Conservation (phyloP, 2,888 invertebrate genomes). For the Miltochrista miniata region DNA sequence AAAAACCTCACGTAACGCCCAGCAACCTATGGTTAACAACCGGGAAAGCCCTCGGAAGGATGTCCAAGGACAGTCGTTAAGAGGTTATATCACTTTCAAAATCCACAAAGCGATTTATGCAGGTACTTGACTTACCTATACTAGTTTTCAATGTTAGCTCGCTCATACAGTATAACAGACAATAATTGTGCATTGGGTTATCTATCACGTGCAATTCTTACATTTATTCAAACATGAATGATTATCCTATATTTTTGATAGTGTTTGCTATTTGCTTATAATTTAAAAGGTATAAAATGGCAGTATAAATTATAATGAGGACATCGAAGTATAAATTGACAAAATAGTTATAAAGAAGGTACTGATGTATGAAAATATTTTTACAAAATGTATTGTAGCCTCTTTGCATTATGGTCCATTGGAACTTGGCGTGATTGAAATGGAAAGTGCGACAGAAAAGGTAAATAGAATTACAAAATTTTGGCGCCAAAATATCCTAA, state of each 20-base stretch:
- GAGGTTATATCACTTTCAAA: too few species aligned
- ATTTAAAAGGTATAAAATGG: constrained; percentile 43
- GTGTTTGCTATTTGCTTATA: constrained; percentile 26
- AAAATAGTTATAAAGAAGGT: constrained; percentile 1
- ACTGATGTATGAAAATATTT: neutral
- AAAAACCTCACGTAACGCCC: too few species aligned
- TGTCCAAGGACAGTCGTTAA: too few species aligned
- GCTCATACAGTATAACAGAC: constrained; percentile 8
- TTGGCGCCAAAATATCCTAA: neutral
- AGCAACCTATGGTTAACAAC: too few species aligned
- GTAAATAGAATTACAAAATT: constrained; percentile 1
- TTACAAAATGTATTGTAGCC: neutral
- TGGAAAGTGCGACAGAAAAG: neutral
- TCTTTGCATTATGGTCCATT: neutral
- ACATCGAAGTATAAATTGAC: constrained; percentile 14
- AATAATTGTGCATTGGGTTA: constrained; percentile 26
- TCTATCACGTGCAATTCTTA: constrained; percentile 36
- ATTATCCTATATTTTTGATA: constrained; percentile 30
- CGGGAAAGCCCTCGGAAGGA: too few species aligned
- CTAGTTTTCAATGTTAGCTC: constrained; percentile 13
- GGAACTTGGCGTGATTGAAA: too few species aligned
- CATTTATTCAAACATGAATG: constrained; percentile 31
- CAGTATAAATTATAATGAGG: constrained; percentile 42
- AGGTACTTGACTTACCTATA: neutral
- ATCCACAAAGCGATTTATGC: too few species aligned